phyloP scores from a whole-genome alignment of 1,140 invertebrate genomes.

The Xylocopa sonorina region DNA sequence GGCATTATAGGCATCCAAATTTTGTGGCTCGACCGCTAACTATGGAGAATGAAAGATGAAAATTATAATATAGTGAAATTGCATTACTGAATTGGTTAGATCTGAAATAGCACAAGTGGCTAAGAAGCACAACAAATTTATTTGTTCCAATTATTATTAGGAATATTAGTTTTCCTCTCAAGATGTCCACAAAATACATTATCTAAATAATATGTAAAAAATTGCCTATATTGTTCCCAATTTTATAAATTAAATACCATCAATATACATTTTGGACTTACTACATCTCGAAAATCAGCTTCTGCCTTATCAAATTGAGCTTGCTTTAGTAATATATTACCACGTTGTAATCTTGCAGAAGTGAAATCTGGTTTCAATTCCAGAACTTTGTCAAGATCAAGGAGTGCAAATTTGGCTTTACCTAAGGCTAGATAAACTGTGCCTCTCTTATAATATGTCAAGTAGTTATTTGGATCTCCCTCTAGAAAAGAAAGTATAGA shows the following conservation, averaged over 20 bases:
- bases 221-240: too few relatives aligned
- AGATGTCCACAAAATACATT: too few relatives aligned
- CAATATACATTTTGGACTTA: too few relatives aligned
- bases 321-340: conserved; percentile 94
- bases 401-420: conserved; percentile 96
- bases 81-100: too few relatives aligned
- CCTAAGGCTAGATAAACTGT: conserved; percentile 98
- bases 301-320: conserved; percentile 92
- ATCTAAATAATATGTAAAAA: too few relatives aligned
- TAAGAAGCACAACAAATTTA: too few relatives aligned
- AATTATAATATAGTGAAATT: background rate
- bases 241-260: too few relatives aligned
- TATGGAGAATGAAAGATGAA: conserved; percentile 76
- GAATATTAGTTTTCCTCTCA: too few relatives aligned
- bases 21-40: conserved; percentile 88
- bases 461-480: conserved; percentile 97
- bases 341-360: conserved; percentile 93
- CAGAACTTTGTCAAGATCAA: conserved; percentile 95
- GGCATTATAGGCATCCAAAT: conserved; percentile 88
- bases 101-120: too few relatives aligned
- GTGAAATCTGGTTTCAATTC: conserved; percentile 97
- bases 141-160: too few relatives aligned
- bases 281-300: conserved; percentile 91
- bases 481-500: conserved; percentile 86
- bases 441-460: conserved; percentile 96